Evolutionary conservation across 35 echinoderm and acorn worm species (phyloP), one percentile per base, ranked within the genome.

Genomic region (Chiridota heheva): DNA sequence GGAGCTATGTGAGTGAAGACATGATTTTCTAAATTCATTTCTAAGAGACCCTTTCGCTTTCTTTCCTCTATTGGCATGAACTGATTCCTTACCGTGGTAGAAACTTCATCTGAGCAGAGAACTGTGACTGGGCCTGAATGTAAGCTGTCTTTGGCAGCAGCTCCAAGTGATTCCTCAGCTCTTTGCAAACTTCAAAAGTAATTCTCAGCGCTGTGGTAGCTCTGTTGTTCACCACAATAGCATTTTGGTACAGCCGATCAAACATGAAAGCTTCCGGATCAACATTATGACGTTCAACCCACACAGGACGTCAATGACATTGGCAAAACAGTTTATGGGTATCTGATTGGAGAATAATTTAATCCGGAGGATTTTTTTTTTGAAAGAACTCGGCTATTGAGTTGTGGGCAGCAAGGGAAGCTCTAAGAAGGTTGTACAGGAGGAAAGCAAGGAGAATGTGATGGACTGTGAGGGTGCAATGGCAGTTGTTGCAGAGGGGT

Each of bases 81-180:
- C n/a, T n/a, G n/a, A n/a, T n/a, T n/a, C n/a, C 74, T 47, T 20
- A 92, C 95, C 95, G 88, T 72, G 95, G 95, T 17, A 98, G 75
- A 46, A 98, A 98, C 63, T 91, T 98, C 42, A 98, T 77, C 72
- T 98, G 95, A 16, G 85, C 85, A 16, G 89, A 92, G 60, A 98
- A 98, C 44, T 98, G 95, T 60, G 95, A 98, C 69, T 98, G 95
- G 0, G 95, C 95, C 34, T 98, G 95, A 51, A 98, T 92, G 55
- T 98, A 98, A 18, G 89, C 95, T 7, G 95, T 98, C 75, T 92
- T 91, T 46, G 95, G 95, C 32, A 98, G 80, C 33, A 98, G 67
- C 63, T 98, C 95, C 80, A 98, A 66, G 69, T 98, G 83, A 44
- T 82, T 98, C 15, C 85, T 34, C 0, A 98, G 68, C 71, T 92